Evolutionary conservation across 2,888 invertebrate species (phyloP), one percentile per base, ranked within the genome.

Genomic region (Eilema depressum): DNA sequence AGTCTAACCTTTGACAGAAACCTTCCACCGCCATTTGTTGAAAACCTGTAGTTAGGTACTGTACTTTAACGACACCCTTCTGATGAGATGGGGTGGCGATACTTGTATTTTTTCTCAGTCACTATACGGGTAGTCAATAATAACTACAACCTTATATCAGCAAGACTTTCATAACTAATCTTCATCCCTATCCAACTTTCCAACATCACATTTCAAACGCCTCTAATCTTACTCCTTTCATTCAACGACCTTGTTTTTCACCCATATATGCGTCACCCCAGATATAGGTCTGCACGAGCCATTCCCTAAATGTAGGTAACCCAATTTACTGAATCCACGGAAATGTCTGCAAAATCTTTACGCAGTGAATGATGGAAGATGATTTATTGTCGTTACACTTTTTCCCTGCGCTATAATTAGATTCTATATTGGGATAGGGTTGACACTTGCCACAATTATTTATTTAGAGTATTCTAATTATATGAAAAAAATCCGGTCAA

Each of bases 281-380:
- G 25, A 59, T 25, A 59, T 12, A 26, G 25, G 28, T 59, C 30
- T 61, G 14, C 61, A 33, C n/a, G 30, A 30, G 28, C 30, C 10
- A n/a, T 61, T 30, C 12, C 28, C 30, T 30, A 30, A 61, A 61
- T 33, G 61, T 61, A 30, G 61, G 61, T 63, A 41, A 26, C 37
- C 26, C 14, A 63, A 41, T 63, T 63, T 41, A 41, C 25, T 20
- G 25, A 63, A 62, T 62, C 68, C 33, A 68, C 56, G 17, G 26
- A 68, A 68, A 62, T n/a, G 33, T 56, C 62, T 68, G 30, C 37
- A 61, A 59, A 75, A 78, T 73, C 72, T 76, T 83, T 79, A 74
- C 80, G 76, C 80, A 75, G 69, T 81, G 77, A 84, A 87, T 86
- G 91, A 92, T 90, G 89, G 88, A 91, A 81, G 83, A 90, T 92